Conservation (phyloP, 2,113 vertebrate genomes). For the Crotalus horridus region DNA sequence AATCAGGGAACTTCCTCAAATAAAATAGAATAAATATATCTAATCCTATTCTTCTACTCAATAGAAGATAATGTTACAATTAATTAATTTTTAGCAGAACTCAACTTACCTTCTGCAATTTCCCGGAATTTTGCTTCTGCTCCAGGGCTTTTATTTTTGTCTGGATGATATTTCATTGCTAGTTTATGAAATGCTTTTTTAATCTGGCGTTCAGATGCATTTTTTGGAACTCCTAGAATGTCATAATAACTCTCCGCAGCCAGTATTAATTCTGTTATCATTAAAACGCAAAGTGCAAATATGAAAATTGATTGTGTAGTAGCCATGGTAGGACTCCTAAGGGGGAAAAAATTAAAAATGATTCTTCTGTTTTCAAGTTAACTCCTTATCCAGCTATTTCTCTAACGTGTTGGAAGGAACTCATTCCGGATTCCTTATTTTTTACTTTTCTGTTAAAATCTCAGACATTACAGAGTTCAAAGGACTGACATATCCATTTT, state of each 20-base stretch:
- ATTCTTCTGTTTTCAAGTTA: background rate
- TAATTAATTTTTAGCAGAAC: background rate
- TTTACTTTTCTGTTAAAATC: background rate
- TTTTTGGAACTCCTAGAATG: constrained; percentile 88
- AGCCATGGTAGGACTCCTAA: constrained; percentile 78
- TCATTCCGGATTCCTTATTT: background rate
- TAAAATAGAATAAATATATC: too few relatives aligned
- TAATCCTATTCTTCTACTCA: background rate
- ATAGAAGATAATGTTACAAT: background rate
- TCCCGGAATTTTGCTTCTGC: constrained; percentile 93
- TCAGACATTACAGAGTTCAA: background rate
- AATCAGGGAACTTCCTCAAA: background rate
- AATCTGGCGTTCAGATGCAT: constrained; percentile 89
- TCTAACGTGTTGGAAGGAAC: background rate
- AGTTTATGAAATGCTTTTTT: constrained; percentile 97
- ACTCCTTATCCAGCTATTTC: background rate
- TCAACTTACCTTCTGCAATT: constrained; percentile 87
- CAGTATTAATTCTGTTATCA: constrained; percentile 92
- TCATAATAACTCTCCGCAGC: constrained; percentile 92
- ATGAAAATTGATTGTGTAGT: constrained; percentile 81
- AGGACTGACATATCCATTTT: background rate
- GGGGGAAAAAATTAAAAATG: constrained; percentile 28
- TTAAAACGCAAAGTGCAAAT: constrained; percentile 86
- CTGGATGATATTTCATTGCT: constrained; percentile 94
- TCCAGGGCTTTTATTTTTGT: constrained; percentile 92